Base-by-base conservation (phyloP, 2,113 vertebrate genomes). In the Dasyurus viverrinus region DNA sequence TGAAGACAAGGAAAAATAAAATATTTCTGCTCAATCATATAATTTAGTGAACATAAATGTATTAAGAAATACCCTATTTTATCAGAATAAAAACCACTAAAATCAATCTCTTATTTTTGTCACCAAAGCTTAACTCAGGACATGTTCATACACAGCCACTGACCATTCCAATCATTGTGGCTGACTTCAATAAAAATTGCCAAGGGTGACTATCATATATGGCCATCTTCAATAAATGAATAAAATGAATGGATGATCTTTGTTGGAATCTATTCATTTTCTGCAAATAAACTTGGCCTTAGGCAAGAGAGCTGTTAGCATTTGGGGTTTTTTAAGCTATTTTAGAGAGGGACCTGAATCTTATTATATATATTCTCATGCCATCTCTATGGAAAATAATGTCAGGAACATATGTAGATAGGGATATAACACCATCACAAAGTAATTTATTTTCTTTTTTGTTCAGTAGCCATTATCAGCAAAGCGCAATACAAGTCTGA, bases 1-100 rank as follows among this genome's bases (percentile, higher is more conserved):
- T 53, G 5, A 93, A 60, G 91, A 53, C 60, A 84, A 92, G 53
- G 36, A 90, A 96, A 55, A 46, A 91, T 90, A 89, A 76, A 92
- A 90, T 42, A 53, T 92, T 8, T 90, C 57, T 76, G 46, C 16
- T 36, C 36, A 53, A 54, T 95, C 19, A 60, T 55, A 92, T 7
- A 19, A 90, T 84, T 92, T 96, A 68, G 95, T 92, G 5, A 84
- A 93, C 89, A 12, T 84, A 84, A 84, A 42, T 42, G 27, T 84
- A 84, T 84, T 84, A 84, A 84, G 68, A n/a, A 84, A 84, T 84
- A 90, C 92, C 97, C 50, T 8, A 23, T 97, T 94, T 89, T 95
- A 95, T 95, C 96, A 53, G 30, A 96, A 92, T 54, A 54, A 93
- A 57, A 8, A 2, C 12, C 53, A 54, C 24, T 42, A 8, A 54